A percentile compares a stretch with the other conserved stretches of the same genome.
These are phyloP conservation scores for Natator depressus DNA, from an alignment of 2,113 vertebrate species.

Conservation along the genomic window DNA sequence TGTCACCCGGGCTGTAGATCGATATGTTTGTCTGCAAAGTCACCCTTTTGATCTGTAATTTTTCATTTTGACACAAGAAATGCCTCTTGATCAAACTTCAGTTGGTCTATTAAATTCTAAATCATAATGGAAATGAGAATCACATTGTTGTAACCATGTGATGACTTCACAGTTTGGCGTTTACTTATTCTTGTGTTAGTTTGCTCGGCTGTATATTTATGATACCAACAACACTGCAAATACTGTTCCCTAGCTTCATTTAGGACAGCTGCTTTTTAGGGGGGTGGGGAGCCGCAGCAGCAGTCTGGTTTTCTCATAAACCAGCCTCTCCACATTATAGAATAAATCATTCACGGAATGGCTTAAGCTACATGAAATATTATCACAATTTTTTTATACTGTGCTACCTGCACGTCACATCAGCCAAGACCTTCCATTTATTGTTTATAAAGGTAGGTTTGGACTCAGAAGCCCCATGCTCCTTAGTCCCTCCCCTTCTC, in stretches of 20 bases:
- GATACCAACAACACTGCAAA: constrained; percentile 6
- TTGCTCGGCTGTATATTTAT: constrained; percentile 4
- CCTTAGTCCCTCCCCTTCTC: no score
- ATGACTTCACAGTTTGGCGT: constrained; percentile 38
- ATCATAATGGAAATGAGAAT: constrained; percentile 59
- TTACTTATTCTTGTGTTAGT: constrained; percentile 58
- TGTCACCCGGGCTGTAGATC: constrained; percentile 68
- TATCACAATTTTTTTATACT: accelerated
- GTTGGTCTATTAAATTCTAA: constrained; percentile 58
- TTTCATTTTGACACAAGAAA: constrained; percentile 73
- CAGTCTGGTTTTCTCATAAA: neutral
- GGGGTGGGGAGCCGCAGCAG: neutral
- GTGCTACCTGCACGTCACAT: neutral
- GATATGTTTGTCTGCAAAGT: constrained; percentile 74
- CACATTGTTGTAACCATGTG: constrained; percentile 35
- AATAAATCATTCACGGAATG: neutral
- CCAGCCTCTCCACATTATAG: neutral
- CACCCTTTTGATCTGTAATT: constrained; percentile 71
- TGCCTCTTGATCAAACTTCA: constrained; percentile 70
- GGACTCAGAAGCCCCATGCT: neutral
- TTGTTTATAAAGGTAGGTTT: neutral
- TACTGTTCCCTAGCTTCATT: constrained; percentile 11
- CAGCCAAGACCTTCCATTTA: neutral
- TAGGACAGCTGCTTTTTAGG: neutral
- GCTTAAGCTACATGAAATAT: neutral